These are phyloP conservation scores for Garra rufa DNA, from an alignment of 2,113 vertebrate species.

Conservation along the genomic window DNA sequence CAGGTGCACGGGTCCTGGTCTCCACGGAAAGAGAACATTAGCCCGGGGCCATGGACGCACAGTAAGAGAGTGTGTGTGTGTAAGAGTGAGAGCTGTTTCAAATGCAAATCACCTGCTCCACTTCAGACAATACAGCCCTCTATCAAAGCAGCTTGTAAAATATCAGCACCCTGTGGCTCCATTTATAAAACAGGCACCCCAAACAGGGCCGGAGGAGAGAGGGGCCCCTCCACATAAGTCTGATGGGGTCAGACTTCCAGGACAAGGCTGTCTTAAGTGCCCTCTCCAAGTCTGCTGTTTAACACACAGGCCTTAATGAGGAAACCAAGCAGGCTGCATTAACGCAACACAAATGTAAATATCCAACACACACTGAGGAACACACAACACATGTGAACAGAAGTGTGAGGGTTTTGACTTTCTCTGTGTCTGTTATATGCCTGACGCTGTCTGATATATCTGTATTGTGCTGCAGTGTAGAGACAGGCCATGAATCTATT, in stretches of 20 bases:
- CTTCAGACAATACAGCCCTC: slow-evolving; percentile 69
- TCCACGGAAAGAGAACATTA: slow-evolving; percentile 72
- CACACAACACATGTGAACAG: neutral
- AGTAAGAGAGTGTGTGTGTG: slow-evolving; percentile 21
- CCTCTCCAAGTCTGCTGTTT: slow-evolving; percentile 3
- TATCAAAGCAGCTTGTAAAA: slow-evolving; percentile 74
- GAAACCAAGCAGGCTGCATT: slow-evolving; percentile 39
- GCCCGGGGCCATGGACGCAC: slow-evolving; percentile 70
- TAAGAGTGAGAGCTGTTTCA: slow-evolving; percentile 68
- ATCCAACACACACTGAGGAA: slow-evolving; percentile 1
- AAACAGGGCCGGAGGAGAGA: slow-evolving; percentile 36
- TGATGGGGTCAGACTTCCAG: slow-evolving; percentile 21
- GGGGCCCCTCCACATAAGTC: slow-evolving; percentile 2
- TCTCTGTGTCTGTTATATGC: neutral
- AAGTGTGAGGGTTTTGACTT: neutral
- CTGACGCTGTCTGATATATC: slow-evolving; percentile 5
- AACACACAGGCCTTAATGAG: slow-evolving; percentile 39
- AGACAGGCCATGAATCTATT: neutral
- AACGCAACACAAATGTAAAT: slow-evolving; percentile 27
- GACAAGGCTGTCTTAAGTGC: slow-evolving; percentile 13
- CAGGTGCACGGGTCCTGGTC: slow-evolving; percentile 73
- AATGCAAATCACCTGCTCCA: slow-evolving; percentile 76
- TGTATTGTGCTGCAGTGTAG: neutral
- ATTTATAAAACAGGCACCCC: slow-evolving; percentile 66
- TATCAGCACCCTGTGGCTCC: slow-evolving; percentile 69